Base-by-base conservation (phyloP, 2,113 vertebrate genomes). In the Indicator indicator region DNA sequence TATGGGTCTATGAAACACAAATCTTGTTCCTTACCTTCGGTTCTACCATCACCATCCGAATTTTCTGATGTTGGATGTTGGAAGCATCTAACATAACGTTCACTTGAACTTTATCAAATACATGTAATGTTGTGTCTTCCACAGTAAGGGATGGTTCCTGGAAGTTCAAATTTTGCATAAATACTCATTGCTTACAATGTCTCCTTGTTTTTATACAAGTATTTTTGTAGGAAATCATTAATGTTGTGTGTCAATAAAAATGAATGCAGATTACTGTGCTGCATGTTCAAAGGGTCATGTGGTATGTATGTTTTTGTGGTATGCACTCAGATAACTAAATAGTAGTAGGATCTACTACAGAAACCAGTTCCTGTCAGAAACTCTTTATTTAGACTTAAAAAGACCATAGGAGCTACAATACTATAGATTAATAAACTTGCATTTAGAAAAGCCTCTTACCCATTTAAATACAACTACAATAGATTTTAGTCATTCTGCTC, bases 51-150 rank as follows among this genome's bases (percentile, higher is more conserved):
- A 98, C 96, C 99, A 99, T 99, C 72, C 98, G 98, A 94, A 99
- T 99, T 98, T 99, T 99, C 98, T 99, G 99, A 92, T 99, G 99
- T 70, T 99, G 99, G 88, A 99, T 97, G 86, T 99, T 99, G 70
- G 99, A 99, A 74, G 98, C 98, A 68, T 99, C 99, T 74, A 99
- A 97, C 86, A 95, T 98, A 94, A 99, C 96, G 88, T 98, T 99
- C 79, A 99, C 99, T 96, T 98, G 99, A 93, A 99, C 99, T 94
- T 97, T 98, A 97, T 99, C 99, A 97, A 99, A 99, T 48, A 99
- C 86, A 78, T 60, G 93, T 69, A 99, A 99, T 8, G 97, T 98
- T 80, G 98, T 98, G n/a, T 97, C 97, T 97, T 99, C 98, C 72
- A 99, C 97, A 28, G 97, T 98, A 90, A 99, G 98, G 52, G 98